Percentiles rank a stretch among this genome's conserved stretches.
Evolutionary conservation across 2,797 vertebrate genomes (phyloP).

Genomic region (Myiotriccus ornatus): DNA sequence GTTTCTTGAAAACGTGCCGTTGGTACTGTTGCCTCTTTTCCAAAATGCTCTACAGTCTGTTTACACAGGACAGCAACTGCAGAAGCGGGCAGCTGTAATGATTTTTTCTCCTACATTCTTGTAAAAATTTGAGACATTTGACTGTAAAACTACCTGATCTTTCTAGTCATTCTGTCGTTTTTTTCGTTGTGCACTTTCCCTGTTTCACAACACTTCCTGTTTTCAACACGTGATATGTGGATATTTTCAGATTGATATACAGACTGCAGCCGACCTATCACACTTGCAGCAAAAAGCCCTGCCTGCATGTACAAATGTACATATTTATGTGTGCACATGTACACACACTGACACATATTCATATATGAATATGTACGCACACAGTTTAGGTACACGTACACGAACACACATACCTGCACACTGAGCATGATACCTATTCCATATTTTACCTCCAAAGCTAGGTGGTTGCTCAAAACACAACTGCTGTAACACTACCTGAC

Average conservation of each 20-base stretch:
- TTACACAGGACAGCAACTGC: not conserved
- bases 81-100: not conserved
- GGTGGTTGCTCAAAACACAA: not conserved
- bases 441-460: not conserved
- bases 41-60: not conserved
- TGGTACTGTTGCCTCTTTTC: not conserved
- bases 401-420: not conserved
- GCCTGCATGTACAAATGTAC: accelerated
- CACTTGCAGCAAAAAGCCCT: not conserved
- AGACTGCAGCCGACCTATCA: not conserved
- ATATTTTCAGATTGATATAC: not conserved
- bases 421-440: not conserved
- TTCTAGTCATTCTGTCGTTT: not conserved
- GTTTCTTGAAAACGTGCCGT: not conserved
- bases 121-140: not conserved
- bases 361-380: not conserved
- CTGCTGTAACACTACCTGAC: not conserved
- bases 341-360: not conserved
- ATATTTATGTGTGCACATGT: not conserved
- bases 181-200: not conserved
- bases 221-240: not conserved
- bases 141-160: not conserved
- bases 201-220: not conserved
- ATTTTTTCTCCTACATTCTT: not conserved
- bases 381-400: not conserved